phyloP scores from a whole-genome alignment of 2,113 vertebrate species.

The Nipponia nippon region DNA sequence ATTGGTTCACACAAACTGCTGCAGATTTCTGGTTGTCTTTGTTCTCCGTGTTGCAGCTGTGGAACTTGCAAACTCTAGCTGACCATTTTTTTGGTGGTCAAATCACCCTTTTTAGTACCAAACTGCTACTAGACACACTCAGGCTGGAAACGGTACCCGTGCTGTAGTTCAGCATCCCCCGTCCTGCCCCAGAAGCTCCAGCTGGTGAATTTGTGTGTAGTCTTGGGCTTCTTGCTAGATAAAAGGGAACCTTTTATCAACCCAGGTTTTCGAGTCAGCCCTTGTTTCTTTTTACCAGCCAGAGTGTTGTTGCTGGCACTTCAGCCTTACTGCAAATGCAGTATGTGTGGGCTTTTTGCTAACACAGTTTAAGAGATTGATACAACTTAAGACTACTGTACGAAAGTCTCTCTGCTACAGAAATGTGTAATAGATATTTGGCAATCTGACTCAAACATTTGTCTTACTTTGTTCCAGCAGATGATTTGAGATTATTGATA shows the following conservation, averaged over 20 bases:
- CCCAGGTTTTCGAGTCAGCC: neutral
- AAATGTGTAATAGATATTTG: conserved; percentile 20
- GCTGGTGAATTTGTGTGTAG: neutral
- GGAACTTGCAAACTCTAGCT: neutral
- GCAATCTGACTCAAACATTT: neutral
- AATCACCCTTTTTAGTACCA: neutral
- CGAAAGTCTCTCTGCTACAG: conserved; percentile 21
- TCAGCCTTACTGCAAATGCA: conserved; percentile 29
- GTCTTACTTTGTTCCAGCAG: conserved; percentile 6
- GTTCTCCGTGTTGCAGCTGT: neutral
- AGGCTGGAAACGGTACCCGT: neutral
- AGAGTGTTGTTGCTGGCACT: conserved; percentile 54
- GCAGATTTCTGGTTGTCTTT: neutral
- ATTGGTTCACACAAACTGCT: neutral
- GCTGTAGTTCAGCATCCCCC: neutral
- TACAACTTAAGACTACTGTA: conserved; percentile 13
- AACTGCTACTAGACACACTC: neutral
- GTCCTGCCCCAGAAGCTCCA: neutral
- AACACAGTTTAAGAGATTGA: conserved; percentile 34
- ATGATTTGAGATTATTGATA: neutral
- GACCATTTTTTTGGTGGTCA: neutral
- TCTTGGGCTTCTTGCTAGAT: neutral
- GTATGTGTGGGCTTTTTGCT: conserved; percentile 51
- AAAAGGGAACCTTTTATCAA: neutral
- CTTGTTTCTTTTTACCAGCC: conserved; percentile 30